These are phyloP conservation scores for Toxostoma redivivum DNA, from an alignment of 2,113 vertebrate species.

Conservation along the genomic window DNA sequence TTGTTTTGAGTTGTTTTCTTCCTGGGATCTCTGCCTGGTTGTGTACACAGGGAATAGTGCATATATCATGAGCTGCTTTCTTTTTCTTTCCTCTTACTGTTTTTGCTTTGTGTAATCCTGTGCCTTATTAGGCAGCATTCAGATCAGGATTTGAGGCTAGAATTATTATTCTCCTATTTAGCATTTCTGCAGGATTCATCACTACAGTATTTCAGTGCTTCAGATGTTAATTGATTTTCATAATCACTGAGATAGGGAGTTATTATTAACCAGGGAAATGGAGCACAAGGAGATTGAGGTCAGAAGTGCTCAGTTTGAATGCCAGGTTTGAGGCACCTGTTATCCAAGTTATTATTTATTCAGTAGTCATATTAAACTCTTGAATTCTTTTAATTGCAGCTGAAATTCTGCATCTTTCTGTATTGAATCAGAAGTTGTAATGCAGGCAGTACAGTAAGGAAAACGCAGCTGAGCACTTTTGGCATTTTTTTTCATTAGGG, in stretches of 20 bases:
- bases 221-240: constrained; percentile 42
- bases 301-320: not conserved
- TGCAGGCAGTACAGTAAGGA: not conserved
- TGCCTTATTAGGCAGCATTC: not conserved
- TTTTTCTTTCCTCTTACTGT: not conserved
- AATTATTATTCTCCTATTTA: not conserved
- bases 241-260: not conserved
- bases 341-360: not conserved
- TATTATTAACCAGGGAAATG: constrained; percentile 30
- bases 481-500: not conserved
- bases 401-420: not conserved
- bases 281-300: constrained; percentile 17
- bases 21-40: not conserved
- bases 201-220: not conserved
- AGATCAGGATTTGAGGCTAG: not conserved
- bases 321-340: not conserved
- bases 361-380: not conserved
- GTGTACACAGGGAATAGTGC: not conserved
- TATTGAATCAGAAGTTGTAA: not conserved
- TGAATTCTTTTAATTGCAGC: not conserved
- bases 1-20: not conserved
- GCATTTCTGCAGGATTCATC: not conserved
- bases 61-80: not conserved
- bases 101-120: not conserved
- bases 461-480: fast-evolving